Conservation (phyloP, 2,888 invertebrate genomes). For the Acronicta aceris region DNA sequence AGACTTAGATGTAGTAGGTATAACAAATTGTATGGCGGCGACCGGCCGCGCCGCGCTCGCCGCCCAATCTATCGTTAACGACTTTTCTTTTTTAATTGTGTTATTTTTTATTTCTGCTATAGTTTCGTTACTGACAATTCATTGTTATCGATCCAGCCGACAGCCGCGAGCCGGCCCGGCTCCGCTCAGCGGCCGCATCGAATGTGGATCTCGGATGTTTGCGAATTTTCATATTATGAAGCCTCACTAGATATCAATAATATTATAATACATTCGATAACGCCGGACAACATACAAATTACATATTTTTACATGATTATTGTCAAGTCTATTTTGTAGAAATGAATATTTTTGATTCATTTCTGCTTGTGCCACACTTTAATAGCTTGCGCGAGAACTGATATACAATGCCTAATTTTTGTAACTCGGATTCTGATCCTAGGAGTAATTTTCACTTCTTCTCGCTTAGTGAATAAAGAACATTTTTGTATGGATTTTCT, state of each 20-base stretch:
- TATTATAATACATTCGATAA: slow-evolving; percentile 49
- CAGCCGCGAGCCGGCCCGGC: slow-evolving; percentile 26
- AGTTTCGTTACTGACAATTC: slow-evolving; percentile 70
- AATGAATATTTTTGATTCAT: slow-evolving; percentile 49
- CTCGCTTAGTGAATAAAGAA: slow-evolving; percentile 48
- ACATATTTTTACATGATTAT: slow-evolving; percentile 50
- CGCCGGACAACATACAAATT: slow-evolving; percentile 44
- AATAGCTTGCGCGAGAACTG: slow-evolving; percentile 28
- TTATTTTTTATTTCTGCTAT: slow-evolving; percentile 69
- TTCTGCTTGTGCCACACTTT: slow-evolving; percentile 35
- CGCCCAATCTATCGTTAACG: slow-evolving; percentile 67
- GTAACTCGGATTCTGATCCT: slow-evolving; percentile 26
- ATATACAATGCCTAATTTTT: slow-evolving; percentile 24
- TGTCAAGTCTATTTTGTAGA: slow-evolving; percentile 50
- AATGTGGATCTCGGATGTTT: slow-evolving; percentile 50
- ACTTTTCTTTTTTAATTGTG: slow-evolving; percentile 65
- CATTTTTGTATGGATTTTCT: slow-evolving; percentile 61
- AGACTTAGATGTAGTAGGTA: slow-evolving; percentile 88
- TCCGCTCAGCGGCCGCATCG: slow-evolving; percentile 34
- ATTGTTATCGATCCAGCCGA: slow-evolving; percentile 57
- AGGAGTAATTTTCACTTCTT: slow-evolving; percentile 15
- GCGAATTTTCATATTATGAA: slow-evolving; percentile 44
- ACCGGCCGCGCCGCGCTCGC: slow-evolving; percentile 51
- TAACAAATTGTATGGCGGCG: slow-evolving; percentile 85
- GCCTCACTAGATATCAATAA: slow-evolving; percentile 52